phyloP scores from a whole-genome alignment of 2,888 invertebrate species.

The Morinoia aosen region DNA sequence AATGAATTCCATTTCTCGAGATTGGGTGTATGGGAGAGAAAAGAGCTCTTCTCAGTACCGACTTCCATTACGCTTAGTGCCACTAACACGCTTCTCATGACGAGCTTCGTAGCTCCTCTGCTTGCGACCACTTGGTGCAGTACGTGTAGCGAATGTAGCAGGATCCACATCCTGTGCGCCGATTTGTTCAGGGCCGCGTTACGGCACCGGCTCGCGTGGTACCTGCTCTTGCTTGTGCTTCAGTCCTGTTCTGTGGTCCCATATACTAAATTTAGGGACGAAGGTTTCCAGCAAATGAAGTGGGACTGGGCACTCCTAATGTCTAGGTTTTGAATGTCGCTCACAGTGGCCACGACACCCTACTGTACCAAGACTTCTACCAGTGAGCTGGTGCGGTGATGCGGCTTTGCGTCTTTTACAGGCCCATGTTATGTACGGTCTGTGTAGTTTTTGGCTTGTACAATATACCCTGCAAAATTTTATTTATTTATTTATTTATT shows the following conservation, averaged over 20 bases:
- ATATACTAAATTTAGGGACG: not conserved
- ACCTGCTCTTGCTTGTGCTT: not conserved
- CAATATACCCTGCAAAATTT: not conserved
- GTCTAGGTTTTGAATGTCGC: not conserved
- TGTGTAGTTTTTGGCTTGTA: not conserved
- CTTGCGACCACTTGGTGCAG: not conserved
- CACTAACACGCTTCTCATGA: not conserved
- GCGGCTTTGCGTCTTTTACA: not conserved
- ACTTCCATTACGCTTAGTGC: slow-evolving; percentile 10
- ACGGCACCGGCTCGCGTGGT: not conserved
- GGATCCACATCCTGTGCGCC: not conserved
- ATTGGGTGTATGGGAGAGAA: not conserved
- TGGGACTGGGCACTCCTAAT: no score
- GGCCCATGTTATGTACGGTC: not conserved
- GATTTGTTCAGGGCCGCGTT: not conserved
- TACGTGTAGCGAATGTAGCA: not conserved
- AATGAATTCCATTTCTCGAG: not conserved
- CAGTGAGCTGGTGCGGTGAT: not conserved
- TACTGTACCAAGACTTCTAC: not conserved
- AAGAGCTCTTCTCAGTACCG: not conserved
- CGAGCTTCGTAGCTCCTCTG: not conserved
- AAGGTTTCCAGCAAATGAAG: not conserved
- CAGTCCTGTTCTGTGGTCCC: not conserved
- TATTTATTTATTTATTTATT: slow-evolving; percentile 17
- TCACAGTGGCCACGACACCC: not conserved